Evolutionary conservation across 2,888 invertebrate genomes (phyloP).

Genomic region (Ernsta delagoae): DNA sequence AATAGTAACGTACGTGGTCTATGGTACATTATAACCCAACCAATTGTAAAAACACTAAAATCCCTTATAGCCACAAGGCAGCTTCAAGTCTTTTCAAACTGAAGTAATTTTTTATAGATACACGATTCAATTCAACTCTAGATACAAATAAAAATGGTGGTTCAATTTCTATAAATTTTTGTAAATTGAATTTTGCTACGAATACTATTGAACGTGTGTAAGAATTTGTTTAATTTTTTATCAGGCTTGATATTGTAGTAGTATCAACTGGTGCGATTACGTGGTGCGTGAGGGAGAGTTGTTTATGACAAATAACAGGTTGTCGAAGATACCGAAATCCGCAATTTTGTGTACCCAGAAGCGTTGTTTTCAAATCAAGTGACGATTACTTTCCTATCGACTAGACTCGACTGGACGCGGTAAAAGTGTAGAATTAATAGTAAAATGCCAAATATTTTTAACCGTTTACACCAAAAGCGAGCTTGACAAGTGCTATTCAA

Average conservation of each 20-base stretch:
- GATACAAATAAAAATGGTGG: slow-evolving; percentile 84
- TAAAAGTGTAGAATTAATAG: slow-evolving; percentile 21
- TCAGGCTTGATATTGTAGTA: slow-evolving; percentile 51
- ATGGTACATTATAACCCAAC: slow-evolving; percentile 52
- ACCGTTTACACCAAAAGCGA: slow-evolving; percentile 46
- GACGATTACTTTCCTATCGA: slow-evolving; percentile 18
- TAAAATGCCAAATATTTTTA: slow-evolving; percentile 41
- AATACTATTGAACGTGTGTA: slow-evolving; percentile 48
- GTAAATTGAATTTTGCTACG: slow-evolving; percentile 59
- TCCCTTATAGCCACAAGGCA: background rate
- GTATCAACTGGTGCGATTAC: slow-evolving; percentile 61
- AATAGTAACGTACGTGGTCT: slow-evolving; percentile 44
- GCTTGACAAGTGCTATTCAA: slow-evolving; percentile 66
- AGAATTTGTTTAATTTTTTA: slow-evolving; percentile 56
- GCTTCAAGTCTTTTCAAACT: slow-evolving; percentile 37
- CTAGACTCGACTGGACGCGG: slow-evolving; percentile 10
- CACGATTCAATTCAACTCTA: slow-evolving; percentile 69
- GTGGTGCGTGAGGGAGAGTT: slow-evolving; percentile 70
- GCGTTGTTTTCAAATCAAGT: slow-evolving; percentile 35
- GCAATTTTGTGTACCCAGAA: slow-evolving; percentile 61
- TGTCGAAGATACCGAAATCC: slow-evolving; percentile 82
- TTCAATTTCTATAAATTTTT: slow-evolving; percentile 71
- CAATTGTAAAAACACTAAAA: slow-evolving; percentile 45
- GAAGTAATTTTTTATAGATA: slow-evolving; percentile 48
- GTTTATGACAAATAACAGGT: slow-evolving; percentile 83